A percentile compares a stretch with the other conserved stretches of the same genome.
Evolutionary conservation across 2,797 vertebrate species (phyloP).

Genomic region (Danionella dracula): DNA sequence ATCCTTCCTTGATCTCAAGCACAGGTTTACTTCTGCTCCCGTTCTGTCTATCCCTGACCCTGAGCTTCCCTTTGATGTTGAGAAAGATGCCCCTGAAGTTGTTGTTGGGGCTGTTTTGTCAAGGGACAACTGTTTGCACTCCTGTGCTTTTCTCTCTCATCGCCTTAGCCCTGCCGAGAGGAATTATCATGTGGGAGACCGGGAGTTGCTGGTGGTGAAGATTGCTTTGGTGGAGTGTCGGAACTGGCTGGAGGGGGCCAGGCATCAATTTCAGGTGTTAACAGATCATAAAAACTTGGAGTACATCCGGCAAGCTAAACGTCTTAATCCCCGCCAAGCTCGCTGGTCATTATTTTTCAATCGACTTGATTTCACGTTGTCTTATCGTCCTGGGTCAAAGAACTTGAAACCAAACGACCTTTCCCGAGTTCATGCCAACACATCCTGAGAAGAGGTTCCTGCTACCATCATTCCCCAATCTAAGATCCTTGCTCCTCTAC

Average conservation of each 20-base stretch:
- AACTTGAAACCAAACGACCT: neutral
- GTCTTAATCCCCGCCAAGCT: neutral
- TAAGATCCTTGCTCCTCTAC: no score
- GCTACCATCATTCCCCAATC: no score
- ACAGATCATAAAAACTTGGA: no score
- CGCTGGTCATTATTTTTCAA: neutral
- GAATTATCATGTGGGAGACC: no score
- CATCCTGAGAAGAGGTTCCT: neutral
- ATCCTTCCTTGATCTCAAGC: neutral
- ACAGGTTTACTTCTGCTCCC: neutral
- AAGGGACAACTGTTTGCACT: neutral
- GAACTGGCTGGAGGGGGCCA: neutral
- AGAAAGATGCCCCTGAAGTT: neutral
- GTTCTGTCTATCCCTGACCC: neutral
- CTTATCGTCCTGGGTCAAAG: neutral
- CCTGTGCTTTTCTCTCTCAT: neutral
- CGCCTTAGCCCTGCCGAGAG: neutral
- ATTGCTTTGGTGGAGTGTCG: neutral
- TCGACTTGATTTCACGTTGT: neutral
- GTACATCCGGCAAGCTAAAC: neutral
- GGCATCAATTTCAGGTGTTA: no score
- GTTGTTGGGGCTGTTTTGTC: neutral
- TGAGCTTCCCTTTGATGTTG: neutral
- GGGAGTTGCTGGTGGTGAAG: neutral
- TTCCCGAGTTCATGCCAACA: neutral